These are phyloP conservation scores for Ctenosaura bakeri DNA, from an alignment of 2,797 vertebrate genomes.

Conservation along the genomic window DNA sequence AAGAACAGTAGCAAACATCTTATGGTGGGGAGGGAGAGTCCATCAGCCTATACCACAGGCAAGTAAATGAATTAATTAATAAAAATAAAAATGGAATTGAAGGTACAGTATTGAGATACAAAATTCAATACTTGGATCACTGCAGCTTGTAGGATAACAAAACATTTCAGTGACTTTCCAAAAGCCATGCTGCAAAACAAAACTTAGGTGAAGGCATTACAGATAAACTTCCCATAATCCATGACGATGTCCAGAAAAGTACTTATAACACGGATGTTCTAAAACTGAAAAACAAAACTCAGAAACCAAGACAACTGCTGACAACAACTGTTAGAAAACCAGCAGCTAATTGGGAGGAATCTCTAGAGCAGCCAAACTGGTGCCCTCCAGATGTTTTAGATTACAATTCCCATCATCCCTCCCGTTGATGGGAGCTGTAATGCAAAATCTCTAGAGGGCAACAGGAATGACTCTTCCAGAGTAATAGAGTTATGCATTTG, in stretches of 20 bases:
- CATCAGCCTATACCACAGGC: neutral
- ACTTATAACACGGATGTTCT: neutral
- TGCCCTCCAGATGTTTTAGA: neutral
- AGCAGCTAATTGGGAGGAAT: neutral
- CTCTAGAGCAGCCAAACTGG: neutral
- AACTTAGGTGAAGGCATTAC: neutral
- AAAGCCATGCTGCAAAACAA: neutral
- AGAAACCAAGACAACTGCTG: neutral
- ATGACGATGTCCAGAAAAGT: neutral
- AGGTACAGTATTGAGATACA: neutral
- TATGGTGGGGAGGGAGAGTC: neutral
- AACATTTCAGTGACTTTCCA: slow-evolving; percentile 15
- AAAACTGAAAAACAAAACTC: neutral
- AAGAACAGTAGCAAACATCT: neutral
- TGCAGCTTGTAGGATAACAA: neutral
- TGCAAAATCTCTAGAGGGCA: neutral
- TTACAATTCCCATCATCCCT: neutral
- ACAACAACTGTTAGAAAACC: neutral
- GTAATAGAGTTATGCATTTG: neutral
- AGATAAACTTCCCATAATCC: neutral
- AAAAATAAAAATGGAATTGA: neutral
- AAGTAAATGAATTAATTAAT: neutral
- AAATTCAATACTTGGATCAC: neutral
- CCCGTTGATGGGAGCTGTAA: neutral
- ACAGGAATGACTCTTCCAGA: neutral